Evolutionary conservation across 2,888 invertebrate species (phyloP), one percentile per base, ranked within the genome.

Genomic region (Epistrophe grossulariae): DNA sequence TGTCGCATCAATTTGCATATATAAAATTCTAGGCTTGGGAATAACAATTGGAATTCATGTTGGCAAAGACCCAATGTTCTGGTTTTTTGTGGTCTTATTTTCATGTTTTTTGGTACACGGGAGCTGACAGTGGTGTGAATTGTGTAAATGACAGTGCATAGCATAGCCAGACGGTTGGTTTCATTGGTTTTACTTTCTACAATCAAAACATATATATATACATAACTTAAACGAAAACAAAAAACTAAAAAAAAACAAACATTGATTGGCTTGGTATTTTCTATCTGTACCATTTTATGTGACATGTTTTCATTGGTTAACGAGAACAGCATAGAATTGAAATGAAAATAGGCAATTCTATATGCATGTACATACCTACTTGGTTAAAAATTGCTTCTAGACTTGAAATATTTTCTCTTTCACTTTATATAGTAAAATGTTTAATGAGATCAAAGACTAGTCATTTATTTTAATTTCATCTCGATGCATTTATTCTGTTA

Each of bases 1-100:
- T 82, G 85, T 79, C 85, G 82, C 82, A 85, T 70, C 85, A 71
- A 85, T 85, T 85, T 85, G 82, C 77, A 85, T 85, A 79, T 45
- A 79, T 45, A 40, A n/a, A 28, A 84, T 70, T 55, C 60, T 55
- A 79, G 62, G 71, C 78, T 50, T 82, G 78, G 77, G 77, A 73
- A 82, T 73, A 77, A 82, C 82, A 85, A 82, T 82, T 73, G 74
- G 59, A 79, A 73, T 72, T 52, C 72, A 73, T 71, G 45, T 71
- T 85, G 85, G 85, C 85, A 82, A 13, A n/a, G 31, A 38, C 50
- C 85, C 85, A 85, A 85, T 71, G 82, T n/a, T 64, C 57, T 82
- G 1, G 17, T 48, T 68, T 72, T n/a, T 50, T 70, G n/a, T n/a
- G n/a, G n/a, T 19, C 38, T 31, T 64, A 3, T 31, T n/a, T 31